Conservation (phyloP, 2,888 invertebrate genomes). For the Dusona sp. region DNA sequence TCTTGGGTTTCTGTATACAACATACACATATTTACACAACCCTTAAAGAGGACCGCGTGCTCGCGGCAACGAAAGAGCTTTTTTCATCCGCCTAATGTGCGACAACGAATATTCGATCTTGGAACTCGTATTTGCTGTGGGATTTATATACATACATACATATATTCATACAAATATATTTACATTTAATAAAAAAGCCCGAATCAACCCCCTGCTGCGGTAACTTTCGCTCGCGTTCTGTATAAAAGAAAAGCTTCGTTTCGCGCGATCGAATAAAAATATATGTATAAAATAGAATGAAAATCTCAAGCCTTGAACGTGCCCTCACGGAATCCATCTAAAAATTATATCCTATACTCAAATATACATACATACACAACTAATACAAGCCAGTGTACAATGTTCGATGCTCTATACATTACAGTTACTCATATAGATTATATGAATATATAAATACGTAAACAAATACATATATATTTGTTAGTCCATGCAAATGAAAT, state of each 20-base stretch:
- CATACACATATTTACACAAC: not conserved
- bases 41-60: constrained; percentile 40
- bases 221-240: constrained; percentile 22
- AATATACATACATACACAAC: constrained; percentile 13
- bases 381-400: constrained; percentile 49
- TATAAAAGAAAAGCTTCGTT: constrained; percentile 39
- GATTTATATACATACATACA: constrained; percentile 7
- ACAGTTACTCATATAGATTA: constrained; percentile 9
- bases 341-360: constrained; percentile 22
- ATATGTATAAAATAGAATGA: not conserved
- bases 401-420: constrained; percentile 50
- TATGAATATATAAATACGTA: constrained; percentile 49
- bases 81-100: constrained; percentile 6
- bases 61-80: constrained; percentile 48
- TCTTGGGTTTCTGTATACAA: not conserved
- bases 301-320: constrained; percentile 49
- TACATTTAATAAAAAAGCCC: constrained; percentile 23
- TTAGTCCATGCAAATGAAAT: constrained; percentile 44
- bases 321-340: constrained; percentile 50
- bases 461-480: constrained; percentile 51
- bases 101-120: constrained; percentile 38
- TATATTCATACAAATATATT: constrained; percentile 26
- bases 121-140: not conserved
- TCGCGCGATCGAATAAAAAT: constrained; percentile 24
- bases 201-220: constrained; percentile 17